phyloP scores from a whole-genome alignment of 2,888 invertebrate species.

The Apomyelois bistriatella region DNA sequence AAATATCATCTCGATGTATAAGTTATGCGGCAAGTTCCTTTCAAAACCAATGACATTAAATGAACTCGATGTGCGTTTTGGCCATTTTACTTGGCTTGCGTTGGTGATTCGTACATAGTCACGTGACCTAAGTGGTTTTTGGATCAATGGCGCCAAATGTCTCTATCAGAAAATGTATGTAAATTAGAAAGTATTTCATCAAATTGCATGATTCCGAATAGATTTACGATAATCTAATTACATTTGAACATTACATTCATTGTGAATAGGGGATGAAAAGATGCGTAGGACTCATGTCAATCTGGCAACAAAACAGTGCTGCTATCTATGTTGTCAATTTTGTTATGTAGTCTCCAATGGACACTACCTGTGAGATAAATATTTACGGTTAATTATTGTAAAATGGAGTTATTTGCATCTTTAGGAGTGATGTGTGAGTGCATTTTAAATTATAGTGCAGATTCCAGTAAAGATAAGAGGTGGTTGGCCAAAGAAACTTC shows the following conservation, averaged over 20 bases:
- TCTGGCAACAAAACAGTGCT: conserved; percentile 81
- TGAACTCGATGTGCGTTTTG: conserved; percentile 79
- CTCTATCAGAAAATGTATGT: conserved; percentile 76
- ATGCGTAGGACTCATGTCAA: conserved; percentile 77
- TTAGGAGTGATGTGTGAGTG: conserved; percentile 43
- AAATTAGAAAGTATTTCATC: conserved; percentile 42
- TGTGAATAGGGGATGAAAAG: conserved; percentile 43
- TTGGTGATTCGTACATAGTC: conserved; percentile 79
- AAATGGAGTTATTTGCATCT: conserved; percentile 53
- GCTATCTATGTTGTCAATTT: conserved; percentile 92
- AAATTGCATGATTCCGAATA: conserved; percentile 32
- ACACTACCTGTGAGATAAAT: conserved; percentile 83
- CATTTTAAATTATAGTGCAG: conserved; percentile 25
- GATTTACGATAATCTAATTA: conserved; percentile 34
- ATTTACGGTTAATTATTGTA: conserved; percentile 73
- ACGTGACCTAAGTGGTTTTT: conserved; percentile 76
- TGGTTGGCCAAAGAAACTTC: conserved; percentile 17
- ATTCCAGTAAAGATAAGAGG: conserved; percentile 14
- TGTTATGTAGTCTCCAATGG: conserved; percentile 79
- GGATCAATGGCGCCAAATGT: conserved; percentile 81
- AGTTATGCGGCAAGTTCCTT: conserved; percentile 65
- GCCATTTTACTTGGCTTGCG: conserved; percentile 80
- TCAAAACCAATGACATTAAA: conserved; percentile 74
- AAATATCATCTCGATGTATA: conserved; percentile 64
- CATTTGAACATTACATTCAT: conserved; percentile 33